Percentiles rank a stretch among this genome's conserved stretches.
Conservation (phyloP, 2,113 vertebrate species). For the Entomyzon cyanotis region DNA sequence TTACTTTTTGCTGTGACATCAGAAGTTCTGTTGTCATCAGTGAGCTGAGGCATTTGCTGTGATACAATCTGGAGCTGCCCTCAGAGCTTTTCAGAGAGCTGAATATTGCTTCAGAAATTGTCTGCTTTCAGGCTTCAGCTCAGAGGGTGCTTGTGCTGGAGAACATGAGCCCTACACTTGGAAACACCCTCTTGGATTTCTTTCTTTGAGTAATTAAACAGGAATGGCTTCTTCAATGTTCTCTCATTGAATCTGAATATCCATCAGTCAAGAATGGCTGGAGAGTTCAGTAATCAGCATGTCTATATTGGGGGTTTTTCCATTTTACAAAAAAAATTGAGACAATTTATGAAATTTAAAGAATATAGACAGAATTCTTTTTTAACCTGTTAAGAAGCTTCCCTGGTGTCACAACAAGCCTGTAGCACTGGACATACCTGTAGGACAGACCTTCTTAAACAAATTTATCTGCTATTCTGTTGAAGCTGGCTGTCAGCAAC, state of each 20-base stretch:
- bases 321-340: background rate
- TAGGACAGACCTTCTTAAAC: background rate
- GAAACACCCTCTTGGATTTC: background rate
- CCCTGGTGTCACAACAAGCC: background rate
- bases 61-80: background rate
- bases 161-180: background rate
- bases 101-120: background rate
- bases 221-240: background rate
- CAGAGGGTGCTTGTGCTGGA: background rate
- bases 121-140: background rate
- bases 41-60: background rate
- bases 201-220: background rate
- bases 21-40: background rate
- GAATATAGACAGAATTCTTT: background rate
- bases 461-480: background rate
- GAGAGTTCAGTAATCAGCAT: background rate
- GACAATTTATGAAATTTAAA: background rate
- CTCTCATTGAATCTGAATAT: background rate
- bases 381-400: background rate
- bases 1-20: background rate
- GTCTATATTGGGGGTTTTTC: fast-evolving
- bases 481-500: background rate
- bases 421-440: background rate
- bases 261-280: background rate
- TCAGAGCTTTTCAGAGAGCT: background rate